Conservation (phyloP, 1,140 invertebrate genomes). For the Spodoptera frugiperda region DNA sequence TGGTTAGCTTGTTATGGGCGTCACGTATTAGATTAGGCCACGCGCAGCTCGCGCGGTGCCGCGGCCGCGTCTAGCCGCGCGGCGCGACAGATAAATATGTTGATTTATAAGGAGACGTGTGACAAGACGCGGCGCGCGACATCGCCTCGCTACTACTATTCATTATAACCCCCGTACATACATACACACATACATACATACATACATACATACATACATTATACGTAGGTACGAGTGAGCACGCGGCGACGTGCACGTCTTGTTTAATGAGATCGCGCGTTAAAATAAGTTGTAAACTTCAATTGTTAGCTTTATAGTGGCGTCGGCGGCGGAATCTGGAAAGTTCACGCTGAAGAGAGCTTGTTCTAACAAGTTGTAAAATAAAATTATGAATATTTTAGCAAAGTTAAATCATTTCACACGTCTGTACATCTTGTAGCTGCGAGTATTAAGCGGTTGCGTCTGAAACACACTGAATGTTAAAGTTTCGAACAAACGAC, state of each 20-base stretch:
- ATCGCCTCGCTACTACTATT: background rate
- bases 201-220: background rate
- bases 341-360: background rate
- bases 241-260: background rate
- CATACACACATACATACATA: background rate
- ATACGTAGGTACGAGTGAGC: no score
- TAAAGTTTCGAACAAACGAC: background rate
- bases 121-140: constrained; percentile 13
- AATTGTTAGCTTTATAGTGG: background rate
- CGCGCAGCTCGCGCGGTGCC: constrained; percentile 22
- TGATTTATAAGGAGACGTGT: constrained; percentile 35
- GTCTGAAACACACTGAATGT: background rate
- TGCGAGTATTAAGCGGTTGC: background rate
- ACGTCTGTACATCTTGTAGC: background rate
- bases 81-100: constrained; percentile 32
- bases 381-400: background rate
- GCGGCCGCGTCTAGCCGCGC: constrained; percentile 34
- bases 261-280: constrained; percentile 2
- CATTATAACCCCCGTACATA: background rate
- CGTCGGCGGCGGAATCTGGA: background rate
- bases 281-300: background rate
- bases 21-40: constrained; percentile 43
- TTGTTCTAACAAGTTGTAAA: background rate
- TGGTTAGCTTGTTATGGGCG: constrained; percentile 17
- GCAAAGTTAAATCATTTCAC: no score